These are phyloP conservation scores for Notarius quadriscutis DNA, from an alignment of 2,113 vertebrate species.

Conservation along the genomic window DNA sequence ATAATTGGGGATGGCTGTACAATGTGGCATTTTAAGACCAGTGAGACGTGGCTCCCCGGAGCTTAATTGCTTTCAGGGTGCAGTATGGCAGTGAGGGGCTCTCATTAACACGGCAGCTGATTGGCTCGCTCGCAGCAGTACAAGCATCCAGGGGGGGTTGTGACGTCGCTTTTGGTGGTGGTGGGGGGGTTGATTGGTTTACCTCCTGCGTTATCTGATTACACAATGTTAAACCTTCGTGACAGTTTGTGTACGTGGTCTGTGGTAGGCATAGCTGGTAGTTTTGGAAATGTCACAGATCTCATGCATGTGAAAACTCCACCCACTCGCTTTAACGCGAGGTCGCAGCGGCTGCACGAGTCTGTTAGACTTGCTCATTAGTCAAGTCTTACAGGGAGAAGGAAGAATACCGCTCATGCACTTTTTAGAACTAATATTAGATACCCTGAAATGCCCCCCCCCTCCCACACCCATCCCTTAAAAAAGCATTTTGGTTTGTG, in stretches of 20 bases:
- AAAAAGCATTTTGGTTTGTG: constrained; percentile 35
- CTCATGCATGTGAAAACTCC: neutral
- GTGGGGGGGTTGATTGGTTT: constrained; percentile 1
- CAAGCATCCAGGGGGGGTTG: neutral
- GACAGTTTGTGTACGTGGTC: neutral
- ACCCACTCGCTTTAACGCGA: constrained; percentile 34
- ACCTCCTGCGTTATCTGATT: neutral
- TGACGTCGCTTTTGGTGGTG: neutral
- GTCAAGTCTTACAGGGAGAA: constrained; percentile 37
- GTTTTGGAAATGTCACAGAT: constrained; percentile 25
- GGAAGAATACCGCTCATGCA: constrained; percentile 33
- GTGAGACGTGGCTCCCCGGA: constrained; percentile 46
- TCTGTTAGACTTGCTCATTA: constrained; percentile 27
- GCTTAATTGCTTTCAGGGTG: constrained; percentile 52
- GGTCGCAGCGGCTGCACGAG: constrained; percentile 39
- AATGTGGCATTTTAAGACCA: constrained; percentile 53
- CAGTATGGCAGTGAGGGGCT: constrained; percentile 33
- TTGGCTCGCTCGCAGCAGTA: neutral
- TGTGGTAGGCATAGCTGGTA: neutral
- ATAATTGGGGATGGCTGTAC: constrained; percentile 53
- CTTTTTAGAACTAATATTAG: constrained; percentile 45
- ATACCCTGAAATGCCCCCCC: constrained; percentile 27
- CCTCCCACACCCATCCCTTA: neutral
- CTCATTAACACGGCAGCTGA: constrained; percentile 39
- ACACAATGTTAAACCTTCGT: neutral